Conservation (phyloP, 1,140 invertebrate species). For the Brachionus paranguensis region DNA sequence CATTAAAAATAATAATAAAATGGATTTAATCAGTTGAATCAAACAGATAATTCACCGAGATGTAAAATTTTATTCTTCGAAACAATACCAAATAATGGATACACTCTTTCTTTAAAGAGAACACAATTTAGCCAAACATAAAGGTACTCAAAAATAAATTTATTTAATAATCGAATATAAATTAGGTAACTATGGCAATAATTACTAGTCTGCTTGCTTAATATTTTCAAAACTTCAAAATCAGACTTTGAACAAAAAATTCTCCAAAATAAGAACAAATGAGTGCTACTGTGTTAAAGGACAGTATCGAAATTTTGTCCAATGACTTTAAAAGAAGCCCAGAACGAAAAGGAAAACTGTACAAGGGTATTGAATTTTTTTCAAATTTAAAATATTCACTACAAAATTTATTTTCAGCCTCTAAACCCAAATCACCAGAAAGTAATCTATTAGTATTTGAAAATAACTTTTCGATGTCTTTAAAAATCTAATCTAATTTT, state of each 20-base stretch:
- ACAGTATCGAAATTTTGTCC: slow-evolving; percentile 11
- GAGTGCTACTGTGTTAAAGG: background rate
- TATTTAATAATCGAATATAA: background rate
- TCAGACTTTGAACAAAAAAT: background rate
- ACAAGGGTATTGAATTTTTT: background rate
- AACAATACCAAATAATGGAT: too few relatives aligned
- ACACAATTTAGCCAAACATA: background rate
- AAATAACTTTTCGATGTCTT: background rate
- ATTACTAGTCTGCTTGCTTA: background rate
- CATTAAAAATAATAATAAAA: too few relatives aligned
- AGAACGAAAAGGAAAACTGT: slow-evolving; percentile 20
- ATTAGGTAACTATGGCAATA: background rate
- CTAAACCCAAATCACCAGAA: background rate
- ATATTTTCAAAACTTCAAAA: background rate
- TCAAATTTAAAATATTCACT: background rate
- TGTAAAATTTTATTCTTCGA: too few relatives aligned
- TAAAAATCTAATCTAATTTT: background rate
- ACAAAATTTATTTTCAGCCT: background rate
- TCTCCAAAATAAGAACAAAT: background rate
- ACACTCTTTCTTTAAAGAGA: background rate
- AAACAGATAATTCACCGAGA: too few relatives aligned
- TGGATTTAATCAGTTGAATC: too few relatives aligned
- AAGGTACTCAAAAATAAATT: background rate
- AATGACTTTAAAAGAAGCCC: background rate
- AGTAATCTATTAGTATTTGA: background rate